Percentiles rank a stretch among this genome's conserved stretches.
Conservation (phyloP, 2,888 invertebrate genomes). For the Cataglyphis albicans region DNA sequence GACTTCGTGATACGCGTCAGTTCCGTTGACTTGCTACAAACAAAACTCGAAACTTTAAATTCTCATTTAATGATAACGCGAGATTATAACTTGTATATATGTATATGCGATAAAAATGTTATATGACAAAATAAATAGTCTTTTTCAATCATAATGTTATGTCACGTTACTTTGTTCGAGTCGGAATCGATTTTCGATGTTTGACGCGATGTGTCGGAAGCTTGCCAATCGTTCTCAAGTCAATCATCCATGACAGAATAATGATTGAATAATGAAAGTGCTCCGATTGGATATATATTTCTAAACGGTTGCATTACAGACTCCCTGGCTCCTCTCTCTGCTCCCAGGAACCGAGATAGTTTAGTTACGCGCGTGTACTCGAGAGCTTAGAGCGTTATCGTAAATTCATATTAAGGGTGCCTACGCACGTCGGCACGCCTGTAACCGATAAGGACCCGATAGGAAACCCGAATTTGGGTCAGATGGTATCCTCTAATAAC, state of each 20-base stretch:
- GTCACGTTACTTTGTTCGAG: not conserved
- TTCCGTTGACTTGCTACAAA: not conserved
- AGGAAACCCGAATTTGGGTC: slow-evolving; percentile 68
- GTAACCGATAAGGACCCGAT: slow-evolving; percentile 63
- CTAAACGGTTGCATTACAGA: not conserved
- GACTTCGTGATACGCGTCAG: not conserved
- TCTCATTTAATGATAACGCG: not conserved
- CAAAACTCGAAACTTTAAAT: not conserved
- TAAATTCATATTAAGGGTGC: slow-evolving; percentile 80
- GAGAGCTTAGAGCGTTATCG: slow-evolving; percentile 67
- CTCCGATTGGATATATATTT: slow-evolving; percentile 6
- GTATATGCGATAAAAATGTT: not conserved
- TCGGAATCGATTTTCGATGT: slow-evolving; percentile 13
- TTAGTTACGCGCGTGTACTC: slow-evolving; percentile 27
- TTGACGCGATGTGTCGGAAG: not conserved
- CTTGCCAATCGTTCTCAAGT: slow-evolving; percentile 4
- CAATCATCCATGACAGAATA: slow-evolving; percentile 21
- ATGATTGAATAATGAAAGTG: not conserved
- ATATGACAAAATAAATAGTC: not conserved
- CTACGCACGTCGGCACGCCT: slow-evolving; percentile 63
- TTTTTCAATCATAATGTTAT: not conserved
- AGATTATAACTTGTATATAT: slow-evolving; percentile 2
- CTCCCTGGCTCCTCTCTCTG: not conserved
- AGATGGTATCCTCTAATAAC: slow-evolving; percentile 76
- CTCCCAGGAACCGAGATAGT: slow-evolving; percentile 29